A percentile compares a stretch with the other conserved stretches of the same genome.
These are phyloP conservation scores for Congeria kusceri DNA, from an alignment of 2,888 invertebrate species.

Conservation along the genomic window DNA sequence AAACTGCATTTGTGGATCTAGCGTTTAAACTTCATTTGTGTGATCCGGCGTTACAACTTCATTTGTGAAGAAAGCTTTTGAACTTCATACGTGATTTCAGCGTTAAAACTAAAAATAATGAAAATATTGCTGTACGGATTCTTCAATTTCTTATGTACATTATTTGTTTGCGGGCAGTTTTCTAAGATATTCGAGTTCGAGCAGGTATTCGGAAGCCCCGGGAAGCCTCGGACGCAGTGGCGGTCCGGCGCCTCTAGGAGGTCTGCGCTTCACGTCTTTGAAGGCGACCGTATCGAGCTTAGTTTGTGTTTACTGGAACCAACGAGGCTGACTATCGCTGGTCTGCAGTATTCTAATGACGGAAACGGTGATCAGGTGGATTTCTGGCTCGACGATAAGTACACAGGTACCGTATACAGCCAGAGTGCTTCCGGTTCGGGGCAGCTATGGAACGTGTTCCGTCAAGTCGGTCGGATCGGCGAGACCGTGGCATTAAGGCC, in stretches of 20 bases:
- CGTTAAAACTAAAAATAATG: too few species aligned
- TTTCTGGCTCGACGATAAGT: slow-evolving; percentile 10
- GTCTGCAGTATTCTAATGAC: slow-evolving; percentile 51
- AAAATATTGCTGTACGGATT: too few species aligned
- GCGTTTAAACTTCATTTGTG: too few species aligned
- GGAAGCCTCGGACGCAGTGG: slow-evolving; percentile 26
- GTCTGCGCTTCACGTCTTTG: slow-evolving; percentile 23
- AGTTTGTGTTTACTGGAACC: slow-evolving; percentile 37
- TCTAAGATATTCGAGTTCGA: slow-evolving; percentile 35
- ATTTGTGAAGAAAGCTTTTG: too few species aligned
- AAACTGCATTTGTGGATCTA: too few species aligned
- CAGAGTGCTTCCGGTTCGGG: slow-evolving; percentile 28
- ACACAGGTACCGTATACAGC: slow-evolving; percentile 13
- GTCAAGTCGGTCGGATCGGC: not conserved
- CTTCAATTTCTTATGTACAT: too few species aligned
- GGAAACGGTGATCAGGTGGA: slow-evolving; percentile 33
- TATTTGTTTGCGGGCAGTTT: too few species aligned
- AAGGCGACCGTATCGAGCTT: slow-evolving; percentile 36
- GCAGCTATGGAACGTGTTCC: slow-evolving; percentile 36
- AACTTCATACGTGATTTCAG: too few species aligned
- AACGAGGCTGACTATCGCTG: slow-evolving; percentile 9
- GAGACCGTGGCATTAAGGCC: too few species aligned
- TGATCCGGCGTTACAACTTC: too few species aligned
- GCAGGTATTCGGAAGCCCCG: slow-evolving; percentile 40
- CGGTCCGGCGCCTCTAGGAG: slow-evolving; percentile 44